These are phyloP conservation scores for Phenacoccus solenopsis DNA, from an alignment of 1,140 invertebrate species.

Conservation along the genomic window DNA sequence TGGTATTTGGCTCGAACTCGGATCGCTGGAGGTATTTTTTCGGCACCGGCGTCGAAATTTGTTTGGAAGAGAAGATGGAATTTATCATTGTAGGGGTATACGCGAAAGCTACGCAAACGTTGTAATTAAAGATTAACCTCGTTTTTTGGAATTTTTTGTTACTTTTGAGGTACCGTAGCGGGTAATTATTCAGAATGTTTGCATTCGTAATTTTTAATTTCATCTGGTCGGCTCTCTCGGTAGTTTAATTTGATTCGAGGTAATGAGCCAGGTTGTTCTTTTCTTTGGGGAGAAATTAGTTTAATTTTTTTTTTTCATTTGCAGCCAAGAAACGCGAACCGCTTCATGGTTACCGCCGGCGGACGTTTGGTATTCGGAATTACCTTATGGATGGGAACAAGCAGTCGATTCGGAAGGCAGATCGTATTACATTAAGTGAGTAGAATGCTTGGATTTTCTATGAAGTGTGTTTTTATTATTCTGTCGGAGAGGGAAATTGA, in stretches of 20 bases:
- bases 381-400: slow-evolving; percentile 82
- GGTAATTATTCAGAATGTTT: not conserved
- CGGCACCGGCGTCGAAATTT: too few species aligned
- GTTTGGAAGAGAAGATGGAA: too few species aligned
- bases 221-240: not conserved
- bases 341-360: slow-evolving; percentile 73
- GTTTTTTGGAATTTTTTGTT: too few species aligned
- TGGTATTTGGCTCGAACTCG: too few species aligned
- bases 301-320: slow-evolving; percentile 32
- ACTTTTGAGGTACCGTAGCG: not conserved
- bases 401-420: slow-evolving; percentile 63
- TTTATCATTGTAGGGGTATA: too few species aligned
- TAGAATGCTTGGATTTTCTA: too few species aligned
- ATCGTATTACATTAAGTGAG: slow-evolving; percentile 82
- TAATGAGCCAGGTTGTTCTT: too few species aligned
- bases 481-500: too few species aligned
- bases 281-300: too few species aligned
- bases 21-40: too few species aligned
- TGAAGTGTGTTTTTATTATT: too few species aligned
- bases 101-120: not conserved
- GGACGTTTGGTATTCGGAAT: slow-evolving; percentile 55
- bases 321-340: slow-evolving; percentile 61
- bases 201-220: not conserved
- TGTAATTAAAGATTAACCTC: not conserved
- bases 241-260: too few species aligned